Conservation (phyloP, 2,113 vertebrate genomes). For the Callipepla californica region DNA sequence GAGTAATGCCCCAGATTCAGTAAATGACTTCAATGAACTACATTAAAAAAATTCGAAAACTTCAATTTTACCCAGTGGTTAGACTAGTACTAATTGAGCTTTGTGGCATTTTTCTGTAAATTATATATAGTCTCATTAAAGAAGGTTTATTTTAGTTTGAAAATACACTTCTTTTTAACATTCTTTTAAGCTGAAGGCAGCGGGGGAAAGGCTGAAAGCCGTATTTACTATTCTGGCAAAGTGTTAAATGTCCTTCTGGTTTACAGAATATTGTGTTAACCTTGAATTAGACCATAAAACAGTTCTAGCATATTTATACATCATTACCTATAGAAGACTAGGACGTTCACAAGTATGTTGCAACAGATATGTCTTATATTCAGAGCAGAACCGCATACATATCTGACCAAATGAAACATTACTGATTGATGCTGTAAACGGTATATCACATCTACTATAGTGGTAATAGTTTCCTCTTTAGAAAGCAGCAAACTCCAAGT, state of each 20-base stretch:
- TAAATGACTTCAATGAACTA: conserved; percentile 24
- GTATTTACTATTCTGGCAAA: conserved; percentile 49
- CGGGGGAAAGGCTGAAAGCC: not conserved
- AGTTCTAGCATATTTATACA: not conserved
- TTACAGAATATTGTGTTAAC: not conserved
- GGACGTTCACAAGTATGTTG: not conserved
- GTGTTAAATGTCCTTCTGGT: not conserved
- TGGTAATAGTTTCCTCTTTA: not conserved
- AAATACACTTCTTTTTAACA: conserved; percentile 34
- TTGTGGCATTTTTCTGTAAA: conserved; percentile 41
- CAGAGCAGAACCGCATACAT: not conserved
- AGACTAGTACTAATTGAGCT: conserved; percentile 40
- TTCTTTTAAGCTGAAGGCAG: not conserved
- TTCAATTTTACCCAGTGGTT: conserved; percentile 8
- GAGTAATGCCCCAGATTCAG: conserved; percentile 22
- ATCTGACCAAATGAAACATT: conserved; percentile 1
- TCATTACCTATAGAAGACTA: not conserved
- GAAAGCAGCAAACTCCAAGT: not conserved
- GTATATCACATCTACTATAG: not conserved
- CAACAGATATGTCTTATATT: not conserved
- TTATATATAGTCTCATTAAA: conserved; percentile 62
- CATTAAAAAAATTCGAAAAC: not conserved
- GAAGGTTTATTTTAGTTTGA: conserved; percentile 36
- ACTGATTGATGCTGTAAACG: not conserved
- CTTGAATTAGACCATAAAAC: conserved; percentile 15